Evolutionary conservation across 1,140 invertebrate species (phyloP), one percentile per base, ranked within the genome.

Genomic region (Atta cephalotes): DNA sequence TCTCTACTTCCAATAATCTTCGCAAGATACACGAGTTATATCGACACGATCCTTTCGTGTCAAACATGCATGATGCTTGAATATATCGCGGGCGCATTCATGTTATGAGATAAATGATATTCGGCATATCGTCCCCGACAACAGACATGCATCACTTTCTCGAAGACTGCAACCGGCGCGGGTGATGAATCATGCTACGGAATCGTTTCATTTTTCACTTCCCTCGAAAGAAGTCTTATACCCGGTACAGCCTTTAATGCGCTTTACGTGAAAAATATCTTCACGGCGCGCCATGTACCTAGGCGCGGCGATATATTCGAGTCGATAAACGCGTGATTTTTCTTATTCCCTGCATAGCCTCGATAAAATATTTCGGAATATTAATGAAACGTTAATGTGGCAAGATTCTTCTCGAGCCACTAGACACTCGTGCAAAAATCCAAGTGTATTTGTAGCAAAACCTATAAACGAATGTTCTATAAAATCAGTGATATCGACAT

Each of bases 201-300:
- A 86, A 82, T 85, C 89, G 88, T 87, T 88, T 89, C 91, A 89
- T 87, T 91, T 92, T 92, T 92, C 90, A 91, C 82, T 74, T 70
- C 63, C 81, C 76, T 84, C 80, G 85, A 63, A 81, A 70, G 78
- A 81, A 66, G 70, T 25, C 28, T 74, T 51, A 51, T 35, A 80
- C 62, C 39, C 53, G n/a, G 9, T 35, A 68, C 25, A 45, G 58
- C 39, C 65, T 87, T 88, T 45, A 87, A 85, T 70, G 70, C 51
- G 56, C 53, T 62, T 51, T 39, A 70, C 35, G 39, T 58, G 72
- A 87, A 71, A 84, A 87, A 85, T 70, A 31, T 21, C 21, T 62
- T 74, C 39, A 74, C 68, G 45, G 25, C 31, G 65, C n/a, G 58
- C 31, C 62, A 14, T 66, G 63, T 31, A 68, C 49, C 63, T 80